Percentiles rank a stretch among this genome's conserved stretches.
phyloP scores from a whole-genome alignment of 2,113 vertebrate species.

The Oceanodroma tethys region DNA sequence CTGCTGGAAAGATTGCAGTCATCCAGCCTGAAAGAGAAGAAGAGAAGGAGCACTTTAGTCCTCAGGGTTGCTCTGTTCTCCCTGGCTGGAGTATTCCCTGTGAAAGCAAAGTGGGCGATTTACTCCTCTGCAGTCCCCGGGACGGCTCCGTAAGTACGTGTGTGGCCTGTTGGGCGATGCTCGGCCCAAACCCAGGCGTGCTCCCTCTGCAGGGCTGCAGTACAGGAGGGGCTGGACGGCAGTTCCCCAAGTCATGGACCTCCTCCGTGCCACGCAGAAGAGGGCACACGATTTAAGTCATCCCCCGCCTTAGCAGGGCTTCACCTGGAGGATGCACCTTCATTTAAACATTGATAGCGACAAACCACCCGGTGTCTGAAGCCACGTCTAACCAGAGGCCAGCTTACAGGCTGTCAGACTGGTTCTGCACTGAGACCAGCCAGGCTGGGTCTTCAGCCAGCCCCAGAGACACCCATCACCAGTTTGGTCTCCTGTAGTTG shows the following conservation, averaged over 20 bases:
- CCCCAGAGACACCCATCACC: neutral
- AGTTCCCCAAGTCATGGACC: neutral
- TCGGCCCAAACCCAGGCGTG: neutral
- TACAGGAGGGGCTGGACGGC: neutral
- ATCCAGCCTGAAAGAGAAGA: slow-evolving; percentile 51
- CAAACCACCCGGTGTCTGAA: neutral
- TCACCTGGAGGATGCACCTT: neutral
- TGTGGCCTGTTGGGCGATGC: fast-evolving
- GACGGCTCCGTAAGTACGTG: fast-evolving
- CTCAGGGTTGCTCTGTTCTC: neutral
- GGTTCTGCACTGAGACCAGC: neutral
- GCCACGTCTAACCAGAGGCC: neutral
- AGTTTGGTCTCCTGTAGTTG: neutral
- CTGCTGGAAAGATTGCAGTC: slow-evolving; percentile 70
- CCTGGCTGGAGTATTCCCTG: neutral
- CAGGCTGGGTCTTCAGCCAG: neutral
- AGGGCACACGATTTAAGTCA: neutral
- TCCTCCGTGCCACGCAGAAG: neutral
- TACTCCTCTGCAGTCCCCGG: neutral
- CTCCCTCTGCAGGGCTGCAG: neutral
- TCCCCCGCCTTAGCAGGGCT: neutral
- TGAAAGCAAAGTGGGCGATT: neutral
- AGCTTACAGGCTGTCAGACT: neutral
- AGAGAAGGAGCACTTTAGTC: neutral
- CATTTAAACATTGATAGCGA: neutral